These are phyloP conservation scores for Bugulina stolonifera DNA, from an alignment of 2,888 invertebrate genomes.

Conservation along the genomic window DNA sequence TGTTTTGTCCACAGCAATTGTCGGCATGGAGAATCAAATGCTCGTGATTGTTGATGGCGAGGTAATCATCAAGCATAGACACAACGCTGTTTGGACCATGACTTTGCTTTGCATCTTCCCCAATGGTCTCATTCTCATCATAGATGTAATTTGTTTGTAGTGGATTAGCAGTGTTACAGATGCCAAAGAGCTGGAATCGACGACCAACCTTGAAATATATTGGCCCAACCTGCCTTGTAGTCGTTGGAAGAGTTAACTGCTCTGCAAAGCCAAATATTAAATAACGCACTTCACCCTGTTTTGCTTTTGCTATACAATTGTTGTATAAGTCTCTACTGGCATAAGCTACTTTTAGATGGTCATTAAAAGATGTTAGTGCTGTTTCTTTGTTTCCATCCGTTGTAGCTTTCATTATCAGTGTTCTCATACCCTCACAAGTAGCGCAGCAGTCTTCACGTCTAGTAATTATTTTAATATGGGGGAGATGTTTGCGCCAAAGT, in stretches of 20 bases:
- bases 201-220: not conserved
- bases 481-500: not conserved
- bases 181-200: not conserved
- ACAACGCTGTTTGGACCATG: not conserved
- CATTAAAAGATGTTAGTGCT: not conserved
- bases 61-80: not conserved
- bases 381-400: not conserved
- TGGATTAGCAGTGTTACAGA: not conserved
- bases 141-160: not conserved
- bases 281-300: not conserved
- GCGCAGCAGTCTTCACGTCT: not conserved
- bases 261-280: conserved; percentile 13
- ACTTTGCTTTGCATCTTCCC: not conserved
- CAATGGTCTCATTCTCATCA: not conserved
- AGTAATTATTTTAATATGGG: not conserved
- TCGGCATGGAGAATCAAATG: not conserved
- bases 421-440: not conserved
- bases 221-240: not conserved
- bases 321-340: not conserved
- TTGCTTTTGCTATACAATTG: not conserved
- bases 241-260: not conserved
- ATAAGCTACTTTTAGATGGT: not conserved
- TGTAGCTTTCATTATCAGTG: not conserved
- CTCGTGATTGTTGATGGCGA: not conserved
- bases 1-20: conserved; percentile 12